Percentiles rank a stretch among this genome's conserved stretches.
These are phyloP conservation scores for Muscidifurax raptorellus DNA, from an alignment of 1,140 invertebrate species.

Conservation along the genomic window DNA sequence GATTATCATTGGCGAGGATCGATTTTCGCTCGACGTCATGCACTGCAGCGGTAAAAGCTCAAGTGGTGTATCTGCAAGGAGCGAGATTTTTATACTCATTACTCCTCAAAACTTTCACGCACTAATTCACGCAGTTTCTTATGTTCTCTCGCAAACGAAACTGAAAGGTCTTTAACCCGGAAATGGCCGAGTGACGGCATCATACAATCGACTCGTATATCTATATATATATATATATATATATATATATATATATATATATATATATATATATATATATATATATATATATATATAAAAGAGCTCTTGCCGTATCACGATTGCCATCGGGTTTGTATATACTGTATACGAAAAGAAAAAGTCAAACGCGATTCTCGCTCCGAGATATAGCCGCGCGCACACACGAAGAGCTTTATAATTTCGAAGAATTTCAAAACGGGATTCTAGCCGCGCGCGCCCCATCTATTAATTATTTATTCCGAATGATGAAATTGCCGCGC, in stretches of 20 bases:
- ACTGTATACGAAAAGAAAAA: background rate
- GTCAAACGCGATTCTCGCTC: background rate
- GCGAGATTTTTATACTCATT: background rate
- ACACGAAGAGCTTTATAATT: background rate
- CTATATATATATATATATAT: too few species aligned
- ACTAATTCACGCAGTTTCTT: background rate
- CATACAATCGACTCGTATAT: background rate
- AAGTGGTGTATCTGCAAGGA: too few species aligned
- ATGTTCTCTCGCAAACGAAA: constrained; percentile 8
- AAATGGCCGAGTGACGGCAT: background rate
- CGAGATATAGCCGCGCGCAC: background rate
- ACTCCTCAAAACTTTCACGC: background rate
- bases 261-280: too few species aligned
- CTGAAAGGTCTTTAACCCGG: constrained; percentile 23
- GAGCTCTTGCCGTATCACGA: too few species aligned
- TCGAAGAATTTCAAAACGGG: background rate
- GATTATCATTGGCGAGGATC: background rate
- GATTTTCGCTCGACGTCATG: too few species aligned
- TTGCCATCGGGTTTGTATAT: background rate
- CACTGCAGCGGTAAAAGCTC: too few species aligned
- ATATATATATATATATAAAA: too few species aligned
- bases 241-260: too few species aligned
- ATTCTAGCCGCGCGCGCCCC: background rate
- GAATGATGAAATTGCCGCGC: background rate
- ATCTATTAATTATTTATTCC: background rate